Conservation (phyloP, 2,888 invertebrate species). For the Caradrina kadenii region DNA sequence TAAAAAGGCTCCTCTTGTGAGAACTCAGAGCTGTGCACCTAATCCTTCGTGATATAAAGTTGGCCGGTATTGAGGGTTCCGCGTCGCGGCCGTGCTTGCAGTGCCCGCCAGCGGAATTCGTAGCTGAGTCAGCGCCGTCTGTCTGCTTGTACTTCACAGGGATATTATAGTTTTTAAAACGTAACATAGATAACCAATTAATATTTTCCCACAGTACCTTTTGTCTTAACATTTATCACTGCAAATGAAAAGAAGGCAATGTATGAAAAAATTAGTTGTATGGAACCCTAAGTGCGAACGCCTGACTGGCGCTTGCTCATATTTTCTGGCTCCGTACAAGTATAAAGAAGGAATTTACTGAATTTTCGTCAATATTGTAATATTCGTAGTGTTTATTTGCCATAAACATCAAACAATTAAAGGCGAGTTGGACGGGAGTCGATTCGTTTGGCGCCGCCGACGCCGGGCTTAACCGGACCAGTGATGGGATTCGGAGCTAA, state of each 20-base stretch:
- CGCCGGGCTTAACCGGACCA: slow-evolving; percentile 9
- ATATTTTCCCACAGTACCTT: neutral
- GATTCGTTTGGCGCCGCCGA: neutral
- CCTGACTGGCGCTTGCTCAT: neutral
- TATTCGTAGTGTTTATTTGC: slow-evolving; percentile 29
- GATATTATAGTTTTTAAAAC: too few species aligned
- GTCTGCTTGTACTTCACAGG: neutral
- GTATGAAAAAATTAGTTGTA: neutral
- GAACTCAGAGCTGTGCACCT: slow-evolving; percentile 41
- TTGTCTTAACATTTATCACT: neutral
- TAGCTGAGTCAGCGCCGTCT: neutral
- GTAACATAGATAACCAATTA: neutral
- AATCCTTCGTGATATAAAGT: slow-evolving; percentile 55
- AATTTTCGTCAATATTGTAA: slow-evolving; percentile 42
- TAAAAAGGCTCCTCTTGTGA: slow-evolving; percentile 45
- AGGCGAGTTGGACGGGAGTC: slow-evolving; percentile 14
- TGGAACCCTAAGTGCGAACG: neutral
- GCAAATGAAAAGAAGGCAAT: neutral
- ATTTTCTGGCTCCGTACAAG: slow-evolving; percentile 16
- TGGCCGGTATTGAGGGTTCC: slow-evolving; percentile 20
- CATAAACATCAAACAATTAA: slow-evolving; percentile 46
- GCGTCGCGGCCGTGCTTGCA: neutral
- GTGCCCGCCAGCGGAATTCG: too few species aligned
- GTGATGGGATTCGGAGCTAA: slow-evolving; percentile 16
- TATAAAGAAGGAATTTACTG: slow-evolving; percentile 34